phyloP scores from a whole-genome alignment of 2,797 vertebrate genomes.

The Poeciliopsis turneri region DNA sequence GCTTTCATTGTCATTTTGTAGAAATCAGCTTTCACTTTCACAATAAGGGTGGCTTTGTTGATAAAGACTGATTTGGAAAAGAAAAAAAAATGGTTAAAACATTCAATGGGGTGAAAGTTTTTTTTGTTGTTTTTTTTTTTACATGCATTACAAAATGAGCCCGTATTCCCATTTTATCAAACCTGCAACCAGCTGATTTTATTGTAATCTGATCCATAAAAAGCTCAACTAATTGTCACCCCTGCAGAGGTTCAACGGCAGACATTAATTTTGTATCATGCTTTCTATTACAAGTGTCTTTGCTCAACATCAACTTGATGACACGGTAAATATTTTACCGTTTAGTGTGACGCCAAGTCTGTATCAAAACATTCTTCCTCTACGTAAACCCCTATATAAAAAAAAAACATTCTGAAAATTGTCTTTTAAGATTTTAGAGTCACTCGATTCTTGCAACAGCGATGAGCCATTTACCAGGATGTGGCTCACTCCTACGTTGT shows the following conservation, averaged over 20 bases:
- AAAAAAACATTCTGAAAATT: background rate
- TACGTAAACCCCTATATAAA: background rate
- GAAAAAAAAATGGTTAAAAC: background rate
- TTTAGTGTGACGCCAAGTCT: background rate
- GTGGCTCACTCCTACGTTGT: background rate
- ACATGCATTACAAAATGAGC: background rate
- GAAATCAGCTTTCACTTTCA: no score
- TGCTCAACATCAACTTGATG: background rate
- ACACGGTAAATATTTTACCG: background rate
- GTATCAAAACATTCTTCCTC: background rate
- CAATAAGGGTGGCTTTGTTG: background rate
- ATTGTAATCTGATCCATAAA: background rate
- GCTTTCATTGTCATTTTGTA: no score
- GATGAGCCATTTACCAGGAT: background rate
- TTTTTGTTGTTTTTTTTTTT: no score
- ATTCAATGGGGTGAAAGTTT: background rate
- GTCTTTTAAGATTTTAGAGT: background rate
- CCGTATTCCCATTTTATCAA: background rate
- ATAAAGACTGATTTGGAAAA: background rate
- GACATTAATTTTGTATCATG: background rate
- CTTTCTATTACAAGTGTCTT: background rate
- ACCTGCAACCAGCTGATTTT: background rate
- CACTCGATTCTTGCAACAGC: background rate
- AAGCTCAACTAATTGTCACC: background rate
- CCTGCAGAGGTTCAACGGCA: background rate